phyloP scores from a whole-genome alignment of 2,888 invertebrate genomes.

The Serripes groenlandicus region DNA sequence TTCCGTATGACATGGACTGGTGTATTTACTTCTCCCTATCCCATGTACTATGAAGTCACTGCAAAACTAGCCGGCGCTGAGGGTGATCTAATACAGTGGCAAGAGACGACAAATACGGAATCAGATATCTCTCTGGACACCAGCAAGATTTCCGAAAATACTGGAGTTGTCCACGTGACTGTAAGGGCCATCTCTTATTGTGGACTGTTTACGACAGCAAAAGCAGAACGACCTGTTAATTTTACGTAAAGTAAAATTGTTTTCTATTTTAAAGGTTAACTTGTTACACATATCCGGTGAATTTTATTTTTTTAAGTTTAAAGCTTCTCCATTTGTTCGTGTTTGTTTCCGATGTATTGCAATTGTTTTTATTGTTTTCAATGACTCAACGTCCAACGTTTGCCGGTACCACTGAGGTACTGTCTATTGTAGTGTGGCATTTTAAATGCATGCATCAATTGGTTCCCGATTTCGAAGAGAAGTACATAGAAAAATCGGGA shows the following conservation, averaged over 20 bases:
- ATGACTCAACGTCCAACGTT: too few relatives aligned
- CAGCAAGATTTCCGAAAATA: background rate
- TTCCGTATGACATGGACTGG: slow-evolving; percentile 12
- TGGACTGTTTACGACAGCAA: slow-evolving; percentile 26
- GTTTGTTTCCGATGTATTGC: too few relatives aligned
- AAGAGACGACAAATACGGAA: slow-evolving; percentile 39
- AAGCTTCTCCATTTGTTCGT: too few relatives aligned
- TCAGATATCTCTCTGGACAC: slow-evolving; percentile 19
- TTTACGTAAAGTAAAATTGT: background rate
- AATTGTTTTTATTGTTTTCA: too few relatives aligned
- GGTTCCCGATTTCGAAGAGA: too few relatives aligned
- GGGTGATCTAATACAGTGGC: slow-evolving; percentile 53
- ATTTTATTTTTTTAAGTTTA: too few relatives aligned
- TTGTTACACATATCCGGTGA: too few relatives aligned
- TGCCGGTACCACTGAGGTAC: too few relatives aligned
- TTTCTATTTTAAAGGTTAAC: too few relatives aligned
- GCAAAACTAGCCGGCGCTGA: slow-evolving; percentile 11
- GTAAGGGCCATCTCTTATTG: slow-evolving; percentile 33
- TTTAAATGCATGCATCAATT: too few relatives aligned
- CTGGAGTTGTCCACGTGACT: slow-evolving; percentile 16
- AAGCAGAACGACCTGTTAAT: background rate
- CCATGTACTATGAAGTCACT: slow-evolving; percentile 51
- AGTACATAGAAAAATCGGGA: too few relatives aligned
- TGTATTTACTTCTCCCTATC: slow-evolving; percentile 28
- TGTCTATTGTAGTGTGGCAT: too few relatives aligned